A percentile compares a stretch with the other conserved stretches of the same genome.
phyloP scores from a whole-genome alignment of 1,140 invertebrate genomes.

The Zaprionus gabonicus region DNA sequence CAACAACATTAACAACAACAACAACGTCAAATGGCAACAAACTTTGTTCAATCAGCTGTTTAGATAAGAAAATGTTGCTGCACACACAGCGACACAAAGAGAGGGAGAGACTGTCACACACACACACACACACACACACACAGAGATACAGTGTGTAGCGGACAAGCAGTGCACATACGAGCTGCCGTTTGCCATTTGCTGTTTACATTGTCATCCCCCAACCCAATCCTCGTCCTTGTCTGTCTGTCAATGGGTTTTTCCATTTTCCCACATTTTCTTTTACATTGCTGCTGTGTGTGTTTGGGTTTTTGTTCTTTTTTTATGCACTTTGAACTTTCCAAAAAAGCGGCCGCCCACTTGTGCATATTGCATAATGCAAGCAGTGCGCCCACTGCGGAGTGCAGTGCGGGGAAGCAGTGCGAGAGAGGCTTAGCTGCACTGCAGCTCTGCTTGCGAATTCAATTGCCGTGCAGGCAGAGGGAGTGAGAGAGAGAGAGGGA shows the following conservation, averaged over 20 bases:
- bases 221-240: not conserved
- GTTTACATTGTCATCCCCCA: not conserved
- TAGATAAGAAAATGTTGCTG: constrained; percentile 2
- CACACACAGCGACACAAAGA: not conserved
- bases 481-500: not conserved
- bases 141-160: not conserved
- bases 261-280: constrained; percentile 1
- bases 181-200: constrained; percentile 5
- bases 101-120: constrained; percentile 4
- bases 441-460: not conserved
- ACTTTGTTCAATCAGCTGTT: constrained; percentile 75
- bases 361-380: constrained; percentile 1
- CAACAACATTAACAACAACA: constrained; percentile 39
- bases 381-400: not conserved
- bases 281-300: not conserved
- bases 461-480: not conserved
- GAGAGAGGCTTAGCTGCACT: not conserved
- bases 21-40: constrained; percentile 49
- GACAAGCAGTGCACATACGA: constrained; percentile 1
- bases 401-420: not conserved
- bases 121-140: constrained; percentile 12
- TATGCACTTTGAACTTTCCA: constrained; percentile 1
- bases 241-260: constrained; percentile 5
- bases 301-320: not conserved
- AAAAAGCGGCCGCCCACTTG: not conserved